Evolutionary conservation across 1,140 invertebrate genomes (phyloP).

Genomic region (Lepidurus arcticus): DNA sequence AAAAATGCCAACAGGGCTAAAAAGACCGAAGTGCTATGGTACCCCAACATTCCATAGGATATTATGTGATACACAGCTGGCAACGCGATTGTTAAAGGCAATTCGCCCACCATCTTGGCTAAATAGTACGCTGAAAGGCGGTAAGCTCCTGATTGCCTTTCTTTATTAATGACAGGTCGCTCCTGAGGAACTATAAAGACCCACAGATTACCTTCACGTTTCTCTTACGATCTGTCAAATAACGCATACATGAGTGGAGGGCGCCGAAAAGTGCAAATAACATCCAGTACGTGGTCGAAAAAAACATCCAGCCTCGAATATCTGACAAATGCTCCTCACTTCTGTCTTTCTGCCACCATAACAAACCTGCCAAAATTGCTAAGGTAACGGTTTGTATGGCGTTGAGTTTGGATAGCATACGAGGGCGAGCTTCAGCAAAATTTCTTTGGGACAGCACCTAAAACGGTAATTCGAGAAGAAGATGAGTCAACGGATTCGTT

Average conservation of each 20-base stretch:
- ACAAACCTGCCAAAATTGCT: constrained; percentile 64
- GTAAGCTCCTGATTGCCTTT: constrained; percentile 72
- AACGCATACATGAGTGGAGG: constrained; percentile 62
- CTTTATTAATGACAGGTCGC: constrained; percentile 75
- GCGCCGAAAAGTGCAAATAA: constrained; percentile 75
- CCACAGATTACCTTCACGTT: background rate
- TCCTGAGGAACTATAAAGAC: constrained; percentile 64
- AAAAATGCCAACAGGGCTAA: constrained; percentile 65
- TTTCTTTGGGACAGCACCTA: constrained; percentile 62
- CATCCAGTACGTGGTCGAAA: constrained; percentile 82
- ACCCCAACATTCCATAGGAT: constrained; percentile 69
- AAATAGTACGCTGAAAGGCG: constrained; percentile 76
- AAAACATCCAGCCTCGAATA: constrained; percentile 81
- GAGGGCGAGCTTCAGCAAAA: constrained; percentile 67
- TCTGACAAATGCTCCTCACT: constrained; percentile 69
- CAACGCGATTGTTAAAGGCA: constrained; percentile 68
- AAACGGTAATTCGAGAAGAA: background rate
- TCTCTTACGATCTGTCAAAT: background rate
- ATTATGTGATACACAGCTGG: constrained; percentile 73
- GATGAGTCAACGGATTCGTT: background rate
- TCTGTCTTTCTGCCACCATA: constrained; percentile 72
- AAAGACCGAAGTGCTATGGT: constrained; percentile 56
- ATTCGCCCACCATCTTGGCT: constrained; percentile 77
- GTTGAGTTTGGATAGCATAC: constrained; percentile 73
- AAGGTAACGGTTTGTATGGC: constrained; percentile 72